phyloP scores from a whole-genome alignment of 2,797 vertebrate species.

The Acanthurus lineatus region DNA sequence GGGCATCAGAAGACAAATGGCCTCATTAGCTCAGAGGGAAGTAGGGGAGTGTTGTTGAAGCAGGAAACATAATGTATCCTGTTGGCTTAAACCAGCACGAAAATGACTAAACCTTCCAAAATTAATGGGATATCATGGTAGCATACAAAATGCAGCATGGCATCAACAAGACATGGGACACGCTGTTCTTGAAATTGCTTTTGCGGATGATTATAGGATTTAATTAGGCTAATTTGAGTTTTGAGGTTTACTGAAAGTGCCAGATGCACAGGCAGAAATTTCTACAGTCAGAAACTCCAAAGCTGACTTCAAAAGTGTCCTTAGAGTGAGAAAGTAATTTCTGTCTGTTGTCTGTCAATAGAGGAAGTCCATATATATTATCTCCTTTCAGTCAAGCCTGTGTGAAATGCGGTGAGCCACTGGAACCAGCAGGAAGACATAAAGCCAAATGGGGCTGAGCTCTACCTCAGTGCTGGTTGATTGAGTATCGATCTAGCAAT shows the following conservation, averaged over 20 bases:
- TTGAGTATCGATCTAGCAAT: constrained; percentile 66
- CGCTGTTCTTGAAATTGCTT: constrained; percentile 51
- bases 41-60: constrained; percentile 59
- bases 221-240: constrained; percentile 48
- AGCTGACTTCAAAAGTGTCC: constrained; percentile 7
- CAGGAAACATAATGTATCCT: constrained; percentile 76
- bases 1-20: constrained; percentile 77
- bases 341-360: constrained; percentile 17
- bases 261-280: constrained; percentile 6
- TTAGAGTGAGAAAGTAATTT: constrained; percentile 7
- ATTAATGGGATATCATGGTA: constrained; percentile 59
- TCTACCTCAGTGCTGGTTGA: constrained; percentile 51
- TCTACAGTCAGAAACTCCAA: background rate
- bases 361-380: constrained; percentile 4
- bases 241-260: constrained; percentile 12
- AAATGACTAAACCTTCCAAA: constrained; percentile 66
- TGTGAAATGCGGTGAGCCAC: constrained; percentile 19
- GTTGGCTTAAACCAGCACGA: constrained; percentile 63
- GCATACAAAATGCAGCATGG: constrained; percentile 50
- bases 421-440: constrained; percentile 40
- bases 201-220: constrained; percentile 37
- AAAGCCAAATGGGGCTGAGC: constrained; percentile 32
- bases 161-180: constrained; percentile 37
- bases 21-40: constrained; percentile 77
- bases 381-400: constrained; percentile 34